Percentiles rank a stretch among this genome's conserved stretches.
These are phyloP conservation scores for Gasterosteus nipponicus DNA, from an alignment of 2,113 vertebrate genomes.

Conservation along the genomic window DNA sequence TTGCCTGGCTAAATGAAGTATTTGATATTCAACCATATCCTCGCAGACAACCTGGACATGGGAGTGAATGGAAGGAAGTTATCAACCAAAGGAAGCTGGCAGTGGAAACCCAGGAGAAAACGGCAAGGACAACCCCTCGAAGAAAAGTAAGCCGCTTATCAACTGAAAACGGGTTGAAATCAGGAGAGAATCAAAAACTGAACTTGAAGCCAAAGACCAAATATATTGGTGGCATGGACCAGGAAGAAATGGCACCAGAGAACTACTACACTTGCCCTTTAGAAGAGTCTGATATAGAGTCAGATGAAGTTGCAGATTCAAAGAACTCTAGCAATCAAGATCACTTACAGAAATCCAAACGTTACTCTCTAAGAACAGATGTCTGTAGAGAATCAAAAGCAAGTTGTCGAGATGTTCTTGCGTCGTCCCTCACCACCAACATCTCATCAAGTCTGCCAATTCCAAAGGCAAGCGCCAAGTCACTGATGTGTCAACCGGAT, in stretches of 20 bases:
- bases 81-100: conserved; percentile 23
- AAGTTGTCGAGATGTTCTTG: background rate
- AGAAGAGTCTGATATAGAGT: conserved; percentile 1
- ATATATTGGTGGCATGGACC: background rate
- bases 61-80: background rate
- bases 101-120: conserved; percentile 18
- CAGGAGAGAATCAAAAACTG: background rate
- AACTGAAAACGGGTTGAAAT: conserved; percentile 1
- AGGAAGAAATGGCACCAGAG: background rate
- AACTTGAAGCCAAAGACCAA: conserved; percentile 14
- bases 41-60: too few relatives aligned
- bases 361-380: background rate
- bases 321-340: background rate
- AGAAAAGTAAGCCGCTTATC: background rate
- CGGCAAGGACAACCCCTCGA: accelerated
- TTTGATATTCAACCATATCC: background rate
- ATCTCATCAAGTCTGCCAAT: background rate
- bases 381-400: background rate
- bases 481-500: background rate
- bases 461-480: background rate
- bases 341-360: background rate
- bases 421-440: background rate
- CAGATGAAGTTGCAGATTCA: background rate
- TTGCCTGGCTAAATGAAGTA: conserved; percentile 10
- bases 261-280: background rate